phyloP scores from a whole-genome alignment of 1,140 invertebrate genomes.

The Pemphigus obesinymphae region DNA sequence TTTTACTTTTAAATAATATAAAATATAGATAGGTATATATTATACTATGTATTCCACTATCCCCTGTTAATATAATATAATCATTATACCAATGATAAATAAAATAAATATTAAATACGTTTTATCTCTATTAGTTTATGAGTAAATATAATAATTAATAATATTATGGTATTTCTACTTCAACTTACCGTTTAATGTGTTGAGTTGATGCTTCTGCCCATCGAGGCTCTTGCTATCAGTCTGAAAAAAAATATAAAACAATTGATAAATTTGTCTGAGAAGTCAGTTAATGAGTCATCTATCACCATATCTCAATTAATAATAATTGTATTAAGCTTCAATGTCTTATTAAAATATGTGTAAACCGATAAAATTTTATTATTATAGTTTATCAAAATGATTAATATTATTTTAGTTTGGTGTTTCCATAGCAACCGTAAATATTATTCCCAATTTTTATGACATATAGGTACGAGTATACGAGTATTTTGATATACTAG shows the following conservation, averaged over 20 bases:
- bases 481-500: too few relatives aligned
- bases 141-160: too few relatives aligned
- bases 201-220: slow-evolving; percentile 25
- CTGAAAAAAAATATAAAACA: too few relatives aligned
- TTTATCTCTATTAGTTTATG: too few relatives aligned
- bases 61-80: too few relatives aligned
- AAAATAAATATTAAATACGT: not conserved
- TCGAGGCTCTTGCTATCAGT: not conserved
- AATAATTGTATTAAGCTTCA: not conserved
- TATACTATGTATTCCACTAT: too few relatives aligned
- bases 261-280: too few relatives aligned
- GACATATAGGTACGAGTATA: too few relatives aligned
- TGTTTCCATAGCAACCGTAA: not conserved
- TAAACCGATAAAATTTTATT: not conserved
- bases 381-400: not conserved
- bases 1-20: too few relatives aligned
- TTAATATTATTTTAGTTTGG: not conserved
- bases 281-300: too few relatives aligned
- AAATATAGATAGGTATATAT: too few relatives aligned
- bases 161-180: not conserved
- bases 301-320: not conserved
- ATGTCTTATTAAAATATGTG: not conserved
- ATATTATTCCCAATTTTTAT: not conserved
- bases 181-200: slow-evolving; percentile 14
- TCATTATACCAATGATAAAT: too few relatives aligned